Evolutionary conservation across 2,113 vertebrate species (phyloP), one percentile per base, ranked within the genome.

Genomic region (Thymallus thymallus): DNA sequence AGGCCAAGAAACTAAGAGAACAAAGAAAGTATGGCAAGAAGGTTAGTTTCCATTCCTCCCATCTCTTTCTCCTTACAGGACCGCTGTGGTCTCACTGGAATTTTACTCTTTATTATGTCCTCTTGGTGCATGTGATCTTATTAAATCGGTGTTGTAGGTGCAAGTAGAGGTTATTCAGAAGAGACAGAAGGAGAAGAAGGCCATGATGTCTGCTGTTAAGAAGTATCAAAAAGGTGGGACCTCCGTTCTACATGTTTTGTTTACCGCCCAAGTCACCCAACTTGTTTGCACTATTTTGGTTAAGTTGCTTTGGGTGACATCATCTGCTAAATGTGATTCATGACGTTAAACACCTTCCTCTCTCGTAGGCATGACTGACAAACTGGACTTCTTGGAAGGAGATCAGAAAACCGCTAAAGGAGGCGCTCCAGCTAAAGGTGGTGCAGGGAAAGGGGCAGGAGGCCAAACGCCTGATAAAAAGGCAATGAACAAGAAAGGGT

Each of bases 1-100:
- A 95, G 75, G 98, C 97, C 0, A 99, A 97, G 88, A 96, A 97
- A 73, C 93, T 99, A 65, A 92, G 97, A 41, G 96, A 96, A 24
- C 95, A 98, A 84, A 93, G 97, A 84, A 99, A 99, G 87, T 99
- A 95, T 0, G 95, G 97, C 87, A 99, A 99, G 88, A 98, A 99
- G 97, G 98, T 98, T 66, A 5, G 79, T 84, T 0, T 5, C 14
- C 10, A 3, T 14, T 26, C 14, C 24, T 4, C n/a, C n/a, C n/a
- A n/a, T n/a, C n/a, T n/a, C n/a, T n/a, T n/a, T n/a, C n/a, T n/a
- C n/a, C 24, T 13, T 7, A 48, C 48, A 65, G 14, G 22, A 72
- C 45, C n/a, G 6, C 24, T 12, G 16, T 55, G 16, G n/a, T 32
- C 26, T 65, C 63, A 5, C 13, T 13, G 60, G 20, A 10, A 4